Base-by-base conservation (phyloP, 2,113 vertebrate species). In the Triplophysa rosa region DNA sequence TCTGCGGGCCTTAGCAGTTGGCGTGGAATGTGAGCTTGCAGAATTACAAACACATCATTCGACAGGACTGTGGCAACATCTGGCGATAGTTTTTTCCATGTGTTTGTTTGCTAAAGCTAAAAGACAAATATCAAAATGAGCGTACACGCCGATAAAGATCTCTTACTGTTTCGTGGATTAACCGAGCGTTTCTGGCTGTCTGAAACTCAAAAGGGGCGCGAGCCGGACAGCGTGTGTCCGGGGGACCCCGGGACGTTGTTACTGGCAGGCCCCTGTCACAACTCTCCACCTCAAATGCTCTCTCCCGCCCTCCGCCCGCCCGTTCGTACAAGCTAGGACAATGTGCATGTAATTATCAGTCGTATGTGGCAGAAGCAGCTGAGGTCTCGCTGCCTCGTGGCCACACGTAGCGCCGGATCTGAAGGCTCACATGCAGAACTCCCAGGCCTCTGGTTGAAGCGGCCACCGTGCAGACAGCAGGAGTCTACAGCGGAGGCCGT, bases 261-360 rank as follows among this genome's bases (percentile, higher is more conserved):
- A 4, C 67, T 76, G 72, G 16, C 49, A 62, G 58, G 26, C 74
- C 62, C 58, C 49, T 62, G 74, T 69, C 83, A 72, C 66, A 77
- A 74, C 80, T 77, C 54, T 67, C 62, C 69, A 79, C 37, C 70
- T 75, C 56, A 63, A 26, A 33, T 66, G 47, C 69, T 67, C 47
- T 68, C 67, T 58, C 24, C 29, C 40, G n/a, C 47, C 68, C 61
- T 69, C 23, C 62, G 58, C 21, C 73, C 54, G n/a, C 47, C 75
- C 65, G 61, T 42, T 79, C 77, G 78, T 81, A 84, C 45, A 14
- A 78, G 71, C 37, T 56, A 77, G 67, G 71, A 81, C 81, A 80
- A 81, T 81, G 78, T 86, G 86, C 52, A 81, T 64, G 71, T 84
- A 82, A 85, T 86, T 86, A 87, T 77, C 67, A 65, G 49, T 82